Conservation (phyloP, 2,888 invertebrate genomes). For the Elegia similella region DNA sequence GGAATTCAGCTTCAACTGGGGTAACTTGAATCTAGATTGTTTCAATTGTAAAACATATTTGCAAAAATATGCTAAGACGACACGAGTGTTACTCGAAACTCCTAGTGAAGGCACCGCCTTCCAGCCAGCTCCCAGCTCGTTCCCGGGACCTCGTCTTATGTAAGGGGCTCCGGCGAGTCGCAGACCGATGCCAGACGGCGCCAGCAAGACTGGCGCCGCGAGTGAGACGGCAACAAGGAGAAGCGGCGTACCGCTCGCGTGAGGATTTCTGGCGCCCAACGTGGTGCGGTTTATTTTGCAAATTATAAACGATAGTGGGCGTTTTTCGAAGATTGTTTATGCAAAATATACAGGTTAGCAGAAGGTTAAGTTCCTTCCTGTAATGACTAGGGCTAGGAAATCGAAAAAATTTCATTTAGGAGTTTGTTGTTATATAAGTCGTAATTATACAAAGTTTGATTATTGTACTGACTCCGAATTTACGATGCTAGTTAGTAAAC, state of each 20-base stretch:
- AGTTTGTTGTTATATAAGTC: no score
- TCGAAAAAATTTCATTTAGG: no score
- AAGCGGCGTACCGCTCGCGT: slow-evolving; percentile 34
- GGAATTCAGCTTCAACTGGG: no score
- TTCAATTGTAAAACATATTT: no score
- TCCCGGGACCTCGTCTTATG: slow-evolving; percentile 45
- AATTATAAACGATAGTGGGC: not conserved
- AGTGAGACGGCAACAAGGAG: slow-evolving; percentile 36
- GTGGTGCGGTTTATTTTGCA: slow-evolving; percentile 36
- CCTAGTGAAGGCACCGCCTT: slow-evolving; percentile 10
- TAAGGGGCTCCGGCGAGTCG: slow-evolving; percentile 66
- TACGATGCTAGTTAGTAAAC: no score
- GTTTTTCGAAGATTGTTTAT: not conserved
- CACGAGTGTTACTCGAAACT: not conserved
- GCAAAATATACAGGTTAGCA: not conserved
- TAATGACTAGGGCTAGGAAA: no score
- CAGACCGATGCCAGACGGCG: slow-evolving; percentile 70
- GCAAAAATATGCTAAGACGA: not conserved
- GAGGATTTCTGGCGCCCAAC: slow-evolving; percentile 57
- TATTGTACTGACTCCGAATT: no score
- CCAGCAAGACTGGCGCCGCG: slow-evolving; percentile 80
- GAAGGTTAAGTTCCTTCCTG: no score
- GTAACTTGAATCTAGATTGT: no score
- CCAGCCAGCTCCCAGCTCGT: slow-evolving; percentile 20
- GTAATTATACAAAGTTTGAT: no score